Conservation (phyloP, 2,888 invertebrate genomes). For the Fragum fragum region DNA sequence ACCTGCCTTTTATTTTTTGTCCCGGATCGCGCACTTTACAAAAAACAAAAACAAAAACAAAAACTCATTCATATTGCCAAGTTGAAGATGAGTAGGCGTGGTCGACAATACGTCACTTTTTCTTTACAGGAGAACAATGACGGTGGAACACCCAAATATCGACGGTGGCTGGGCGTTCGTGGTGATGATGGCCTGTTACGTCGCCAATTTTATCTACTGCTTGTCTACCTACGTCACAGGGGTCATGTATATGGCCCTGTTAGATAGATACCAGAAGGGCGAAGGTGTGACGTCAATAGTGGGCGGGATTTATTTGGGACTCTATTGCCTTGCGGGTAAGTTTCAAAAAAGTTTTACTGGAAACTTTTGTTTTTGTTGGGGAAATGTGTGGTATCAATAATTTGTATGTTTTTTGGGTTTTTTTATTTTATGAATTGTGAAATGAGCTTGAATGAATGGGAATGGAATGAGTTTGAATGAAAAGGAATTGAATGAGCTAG, state of each 20-base stretch:
- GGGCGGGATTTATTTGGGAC: conserved; percentile 60
- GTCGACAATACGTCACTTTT: conserved; percentile 13
- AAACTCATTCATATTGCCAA: too few species aligned
- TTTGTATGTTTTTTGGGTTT: too few species aligned
- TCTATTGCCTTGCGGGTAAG: conserved; percentile 53
- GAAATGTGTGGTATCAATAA: too few species aligned
- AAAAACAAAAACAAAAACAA: too few species aligned
- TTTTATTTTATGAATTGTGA: too few species aligned
- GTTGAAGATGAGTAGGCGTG: conserved; percentile 26
- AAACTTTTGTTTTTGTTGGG: too few species aligned
- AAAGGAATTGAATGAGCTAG: too few species aligned
- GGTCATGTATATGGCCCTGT: conserved; percentile 60
- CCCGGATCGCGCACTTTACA: too few species aligned
- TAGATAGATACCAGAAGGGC: conserved; percentile 46
- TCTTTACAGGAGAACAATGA: not conserved
- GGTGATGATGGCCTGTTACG: conserved; percentile 48
- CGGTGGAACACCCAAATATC: conserved; percentile 28
- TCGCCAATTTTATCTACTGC: conserved; percentile 53
- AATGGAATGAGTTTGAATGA: too few species aligned
- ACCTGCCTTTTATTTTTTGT: too few species aligned
- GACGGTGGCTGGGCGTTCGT: conserved; percentile 63
- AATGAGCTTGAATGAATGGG: too few species aligned
- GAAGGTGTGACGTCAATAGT: conserved; percentile 57
- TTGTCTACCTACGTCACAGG: conserved; percentile 58
- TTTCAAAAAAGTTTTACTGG: too few species aligned